These are phyloP conservation scores for Myotis planiceps DNA, from an alignment of 2,797 vertebrate genomes.

Conservation along the genomic window DNA sequence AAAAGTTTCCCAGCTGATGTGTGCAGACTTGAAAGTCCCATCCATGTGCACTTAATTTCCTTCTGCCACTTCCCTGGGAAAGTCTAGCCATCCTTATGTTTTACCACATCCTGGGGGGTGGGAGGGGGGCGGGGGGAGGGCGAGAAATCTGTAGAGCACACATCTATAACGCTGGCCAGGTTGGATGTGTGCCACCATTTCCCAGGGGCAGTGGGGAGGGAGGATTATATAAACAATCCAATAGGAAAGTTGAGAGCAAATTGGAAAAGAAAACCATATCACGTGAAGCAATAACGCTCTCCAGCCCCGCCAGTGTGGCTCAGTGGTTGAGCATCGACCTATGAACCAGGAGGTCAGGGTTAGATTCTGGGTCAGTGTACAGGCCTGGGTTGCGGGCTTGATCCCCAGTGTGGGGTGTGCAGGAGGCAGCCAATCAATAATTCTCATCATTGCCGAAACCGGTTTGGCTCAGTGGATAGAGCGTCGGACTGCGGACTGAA, in stretches of 20 bases:
- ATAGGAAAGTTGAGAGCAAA: not conserved
- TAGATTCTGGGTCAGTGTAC: too few relatives aligned
- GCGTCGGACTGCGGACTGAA: too few relatives aligned
- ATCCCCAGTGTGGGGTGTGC: too few relatives aligned
- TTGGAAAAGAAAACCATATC: conserved; percentile 17
- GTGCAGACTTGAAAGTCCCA: conserved; percentile 63
- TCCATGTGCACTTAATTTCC: conserved; percentile 53
- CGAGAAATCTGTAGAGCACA: conserved; percentile 40
- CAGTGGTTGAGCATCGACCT: too few relatives aligned
- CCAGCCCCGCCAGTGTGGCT: too few relatives aligned
- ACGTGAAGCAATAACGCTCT: not conserved
- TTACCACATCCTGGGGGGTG: not conserved
- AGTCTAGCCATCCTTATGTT: not conserved
- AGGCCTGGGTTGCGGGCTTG: too few relatives aligned
- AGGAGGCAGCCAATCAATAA: too few relatives aligned
- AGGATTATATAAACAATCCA: not conserved
- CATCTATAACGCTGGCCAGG: not conserved
- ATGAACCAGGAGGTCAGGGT: too few relatives aligned
- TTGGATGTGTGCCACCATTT: not conserved
- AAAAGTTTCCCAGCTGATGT: conserved; percentile 46
- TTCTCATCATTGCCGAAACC: too few relatives aligned
- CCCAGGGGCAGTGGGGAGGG: not conserved
- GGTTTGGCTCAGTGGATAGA: too few relatives aligned
- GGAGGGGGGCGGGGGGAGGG: not conserved
- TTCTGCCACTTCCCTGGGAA: conserved; percentile 5